Base-by-base conservation (phyloP, 53 echinoderm and acorn worm genomes). In the Mesocentrotus franciscanus region DNA sequence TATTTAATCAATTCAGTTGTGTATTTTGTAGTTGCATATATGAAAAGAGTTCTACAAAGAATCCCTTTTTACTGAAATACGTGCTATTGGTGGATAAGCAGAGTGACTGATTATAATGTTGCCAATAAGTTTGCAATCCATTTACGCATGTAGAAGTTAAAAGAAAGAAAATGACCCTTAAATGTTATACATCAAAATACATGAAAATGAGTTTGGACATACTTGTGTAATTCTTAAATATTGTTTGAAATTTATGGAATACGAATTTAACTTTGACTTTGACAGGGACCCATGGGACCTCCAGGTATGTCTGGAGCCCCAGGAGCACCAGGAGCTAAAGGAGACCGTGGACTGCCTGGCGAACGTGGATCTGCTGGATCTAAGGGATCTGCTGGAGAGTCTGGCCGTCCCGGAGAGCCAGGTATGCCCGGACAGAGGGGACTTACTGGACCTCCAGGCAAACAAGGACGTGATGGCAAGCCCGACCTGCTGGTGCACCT, bases 391-490 rank as follows among this genome's bases (percentile, higher is more conserved):
- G 92, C 96, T 91, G 98, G 98, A 79, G 98, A 98, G 85, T 95
- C 97, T 92, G 98, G 98, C 95, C 96, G 98, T 30, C 72, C 94
- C 26, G 98, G 98, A 95, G 98, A 97, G 56, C 96, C 98, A 75
- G 98, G 98, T 75, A 95, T 98, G 64, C 96, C 97, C 72, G 98
- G 98, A 95, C 93, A 95, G 94, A 96, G 96, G 85, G 98, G 98
- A 95, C 79, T 98, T 93, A 96, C 97, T 26, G 98, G 98, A 91
- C 95, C 97, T 14, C 98, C 98, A 96, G 98, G 98, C 92, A 98
- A 98, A 91, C 97, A 98, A 92, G 98, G 98, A 97, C 97, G 97
- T 89, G 98, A 98, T 95, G 98, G 98, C 29, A 96, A 96, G 91
- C 98, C 98, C 94, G 98, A 96, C 97, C 97, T 57, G 61, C 96